Evolutionary conservation across 2,888 invertebrate genomes (phyloP), one percentile per base, ranked within the genome.

Genomic region (Tiliacea citrago): DNA sequence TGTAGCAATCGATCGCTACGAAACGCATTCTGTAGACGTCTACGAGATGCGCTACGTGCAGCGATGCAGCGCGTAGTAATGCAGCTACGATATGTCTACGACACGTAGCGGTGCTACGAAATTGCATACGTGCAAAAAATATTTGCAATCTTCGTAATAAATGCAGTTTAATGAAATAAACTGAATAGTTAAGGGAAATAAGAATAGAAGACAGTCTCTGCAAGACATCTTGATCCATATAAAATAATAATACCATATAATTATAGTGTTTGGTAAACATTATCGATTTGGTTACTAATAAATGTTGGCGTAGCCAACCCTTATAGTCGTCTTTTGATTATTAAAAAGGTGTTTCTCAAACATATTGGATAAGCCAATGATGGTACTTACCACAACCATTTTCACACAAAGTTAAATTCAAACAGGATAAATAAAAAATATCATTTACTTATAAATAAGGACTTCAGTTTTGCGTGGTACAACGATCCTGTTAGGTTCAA

Each of bases 41-140:
- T 91, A 89, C 89, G 90, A 73, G 79, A 85, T 86, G 86, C 83
- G 92, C 94, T 94, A 94, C 95, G 92, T 95, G 95, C 95, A 95
- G 68, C 87, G 89, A 90, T 95, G 95, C 95, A 96, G 81, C 91
- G 95, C 91, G 95, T 96, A 95, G 96, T 93, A 85, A 90, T 95
- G 95, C 95, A 95, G 93, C 95, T 95, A 95, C 95, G 93, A 77
- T 24, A 51, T 53, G 57, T 83, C 94, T 95, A 95, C 95, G 93
- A 55, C 39, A 75, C 92, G 96, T 96, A 96, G 95, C 91, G 74
- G 57, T 73, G 91, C 95, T 95, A 96, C 95, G 94, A 85, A 94
- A 95, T 90, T 95, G 95, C 95, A 95, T 91, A 78, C 83, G 91
- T 93, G 93, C 93, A 91, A 91, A 94, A 85, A 84, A 82, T 77